Conservation (phyloP, 23 tunicate species). For the Halocynthia aurantium region DNA sequence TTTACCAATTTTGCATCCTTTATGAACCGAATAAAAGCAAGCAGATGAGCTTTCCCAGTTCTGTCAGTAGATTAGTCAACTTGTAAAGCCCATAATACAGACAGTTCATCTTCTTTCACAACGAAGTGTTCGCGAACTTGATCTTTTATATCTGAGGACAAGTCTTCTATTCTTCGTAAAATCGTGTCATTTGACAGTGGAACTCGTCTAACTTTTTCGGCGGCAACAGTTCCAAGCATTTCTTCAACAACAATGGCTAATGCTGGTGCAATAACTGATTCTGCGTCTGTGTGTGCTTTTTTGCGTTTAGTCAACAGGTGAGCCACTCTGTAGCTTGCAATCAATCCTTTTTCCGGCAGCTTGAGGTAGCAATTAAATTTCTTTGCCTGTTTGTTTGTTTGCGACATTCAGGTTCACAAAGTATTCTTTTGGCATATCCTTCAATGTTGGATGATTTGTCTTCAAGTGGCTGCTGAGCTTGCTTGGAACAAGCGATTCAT, state of each 20-base stretch:
- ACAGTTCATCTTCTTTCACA: conserved; percentile 26
- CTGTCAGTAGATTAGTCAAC: conserved; percentile 56
- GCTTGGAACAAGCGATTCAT: conserved; percentile 63
- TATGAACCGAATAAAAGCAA: conserved; percentile 59
- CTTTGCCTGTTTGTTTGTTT: conserved; percentile 55
- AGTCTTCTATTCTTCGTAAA: conserved; percentile 42
- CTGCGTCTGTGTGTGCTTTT: conserved; percentile 63
- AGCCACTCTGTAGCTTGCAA: conserved; percentile 57
- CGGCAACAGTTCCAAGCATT: conserved; percentile 46
- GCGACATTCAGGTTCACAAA: conserved; percentile 57
- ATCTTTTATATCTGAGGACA: conserved; percentile 45
- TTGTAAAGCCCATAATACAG: conserved; percentile 45
- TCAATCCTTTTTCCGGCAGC: conserved; percentile 61
- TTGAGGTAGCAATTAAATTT: conserved; percentile 44
- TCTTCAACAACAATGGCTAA: conserved; percentile 58
- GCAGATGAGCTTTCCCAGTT: conserved; percentile 57
- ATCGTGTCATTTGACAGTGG: conserved; percentile 49
- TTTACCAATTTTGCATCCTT: conserved; percentile 42
- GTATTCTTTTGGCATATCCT: conserved; percentile 41
- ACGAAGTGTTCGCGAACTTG: conserved; percentile 53
- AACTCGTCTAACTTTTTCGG: conserved; percentile 51
- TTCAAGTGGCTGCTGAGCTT: conserved; percentile 54
- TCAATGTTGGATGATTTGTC: conserved; percentile 50
- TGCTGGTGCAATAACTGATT: conserved; percentile 57
- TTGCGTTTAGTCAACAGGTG: conserved; percentile 61